phyloP scores from a whole-genome alignment of 2,888 invertebrate genomes.

The Galerucella calmariensis region DNA sequence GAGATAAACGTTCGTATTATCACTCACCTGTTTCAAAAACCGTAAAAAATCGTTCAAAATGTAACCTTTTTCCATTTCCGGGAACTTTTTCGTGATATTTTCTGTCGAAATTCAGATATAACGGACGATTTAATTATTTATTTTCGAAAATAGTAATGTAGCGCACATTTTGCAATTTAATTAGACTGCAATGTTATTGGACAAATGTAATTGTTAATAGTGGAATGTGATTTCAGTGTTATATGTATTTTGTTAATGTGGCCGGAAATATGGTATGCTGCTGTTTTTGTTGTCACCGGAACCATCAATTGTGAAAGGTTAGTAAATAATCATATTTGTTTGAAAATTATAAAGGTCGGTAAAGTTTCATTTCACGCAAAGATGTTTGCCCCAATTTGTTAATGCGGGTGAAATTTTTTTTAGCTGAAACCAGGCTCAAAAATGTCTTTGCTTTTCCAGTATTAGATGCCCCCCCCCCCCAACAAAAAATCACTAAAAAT shows the following conservation, averaged over 20 bases:
- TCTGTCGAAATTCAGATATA: constrained; percentile 16
- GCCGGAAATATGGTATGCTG: constrained; percentile 10
- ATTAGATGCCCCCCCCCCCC: too few species aligned
- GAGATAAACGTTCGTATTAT: background rate
- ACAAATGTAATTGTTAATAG: constrained; percentile 14
- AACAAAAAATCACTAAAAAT: too few species aligned
- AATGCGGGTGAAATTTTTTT: too few species aligned
- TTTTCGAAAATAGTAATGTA: background rate
- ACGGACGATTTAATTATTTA: background rate
- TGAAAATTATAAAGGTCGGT: too few species aligned
- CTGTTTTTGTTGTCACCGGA: constrained; percentile 8
- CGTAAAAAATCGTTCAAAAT: constrained; percentile 19
- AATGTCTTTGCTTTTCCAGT: too few species aligned
- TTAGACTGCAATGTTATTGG: constrained; percentile 15
- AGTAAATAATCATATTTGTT: background rate
- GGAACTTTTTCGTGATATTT: constrained; percentile 1
- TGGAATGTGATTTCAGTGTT: constrained; percentile 31
- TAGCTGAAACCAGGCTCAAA: too few species aligned
- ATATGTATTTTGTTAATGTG: constrained; percentile 11
- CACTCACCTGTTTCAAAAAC: constrained; percentile 40
- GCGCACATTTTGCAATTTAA: background rate
- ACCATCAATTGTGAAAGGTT: constrained; percentile 15
- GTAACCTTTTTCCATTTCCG: constrained; percentile 21
- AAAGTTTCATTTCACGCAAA: too few species aligned
- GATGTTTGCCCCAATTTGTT: too few species aligned